These are phyloP conservation scores for Hylaeus volcanicus DNA, from an alignment of 1,140 invertebrate genomes.

Conservation along the genomic window DNA sequence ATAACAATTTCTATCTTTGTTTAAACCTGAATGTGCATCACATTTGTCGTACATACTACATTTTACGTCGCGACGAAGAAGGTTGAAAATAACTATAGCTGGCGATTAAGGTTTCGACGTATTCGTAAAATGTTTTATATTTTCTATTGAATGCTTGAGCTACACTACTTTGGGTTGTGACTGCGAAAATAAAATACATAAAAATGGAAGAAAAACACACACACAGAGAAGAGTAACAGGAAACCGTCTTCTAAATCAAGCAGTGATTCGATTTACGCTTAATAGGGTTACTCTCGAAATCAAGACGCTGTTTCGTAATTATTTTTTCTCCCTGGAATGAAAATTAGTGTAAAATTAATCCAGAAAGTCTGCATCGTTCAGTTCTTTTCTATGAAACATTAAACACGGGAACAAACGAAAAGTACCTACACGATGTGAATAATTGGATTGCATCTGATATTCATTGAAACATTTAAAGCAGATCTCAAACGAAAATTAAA, in stretches of 20 bases:
- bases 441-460: neutral
- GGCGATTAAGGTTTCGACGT: neutral
- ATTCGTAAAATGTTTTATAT: neutral
- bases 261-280: constrained; percentile 7
- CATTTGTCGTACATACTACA: neutral
- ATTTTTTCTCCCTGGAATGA: neutral
- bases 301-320: constrained; percentile 6
- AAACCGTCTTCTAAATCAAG: constrained; percentile 2
- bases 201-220: neutral
- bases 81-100: neutral
- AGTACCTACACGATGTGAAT: neutral
- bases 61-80: neutral
- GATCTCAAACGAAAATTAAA: neutral
- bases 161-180: constrained; percentile 5
- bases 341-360: neutral
- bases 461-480: neutral
- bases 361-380: neutral
- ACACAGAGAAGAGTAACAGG: neutral
- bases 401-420: constrained; percentile 21
- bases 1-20: too few relatives aligned
- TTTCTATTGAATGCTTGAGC: constrained; percentile 18
- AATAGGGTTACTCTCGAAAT: constrained; percentile 32
- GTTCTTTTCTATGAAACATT: constrained; percentile 11
- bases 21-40: too few relatives aligned
- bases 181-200: neutral